Percentiles rank a stretch among this genome's conserved stretches.
Evolutionary conservation across 2,888 invertebrate genomes (phyloP).

Genomic region (Sesamia inferens): DNA sequence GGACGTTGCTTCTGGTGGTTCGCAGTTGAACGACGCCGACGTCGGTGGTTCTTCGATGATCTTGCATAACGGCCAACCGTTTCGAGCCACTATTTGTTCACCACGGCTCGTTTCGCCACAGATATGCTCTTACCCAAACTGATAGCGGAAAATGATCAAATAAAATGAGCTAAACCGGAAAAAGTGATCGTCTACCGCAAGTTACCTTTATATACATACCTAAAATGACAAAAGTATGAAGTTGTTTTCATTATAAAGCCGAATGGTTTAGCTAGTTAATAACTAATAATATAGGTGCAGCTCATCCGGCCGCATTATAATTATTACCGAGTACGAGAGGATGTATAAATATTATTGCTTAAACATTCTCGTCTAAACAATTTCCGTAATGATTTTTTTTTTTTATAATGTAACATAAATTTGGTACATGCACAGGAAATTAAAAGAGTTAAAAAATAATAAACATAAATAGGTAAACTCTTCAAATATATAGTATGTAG

Average conservation of each 20-base stretch:
- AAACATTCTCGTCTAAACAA: neutral
- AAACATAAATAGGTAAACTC: neutral
- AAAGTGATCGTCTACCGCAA: slow-evolving; percentile 65
- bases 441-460: neutral
- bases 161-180: slow-evolving; percentile 75
- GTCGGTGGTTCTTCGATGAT: slow-evolving; percentile 59
- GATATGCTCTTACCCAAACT: slow-evolving; percentile 81
- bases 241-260: neutral
- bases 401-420: neutral
- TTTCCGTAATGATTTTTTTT: too few relatives aligned
- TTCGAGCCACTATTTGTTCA: slow-evolving; percentile 70
- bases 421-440: neutral
- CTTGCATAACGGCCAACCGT: slow-evolving; percentile 73
- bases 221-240: neutral
- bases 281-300: slow-evolving; percentile 21
- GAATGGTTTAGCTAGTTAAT: slow-evolving; percentile 7
- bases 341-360: slow-evolving; percentile 12
- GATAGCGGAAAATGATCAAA: slow-evolving; percentile 79
- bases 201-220: slow-evolving; percentile 39
- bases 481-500: too few relatives aligned
- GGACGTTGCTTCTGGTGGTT: slow-evolving; percentile 8
- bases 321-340: neutral
- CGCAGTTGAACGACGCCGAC: neutral
- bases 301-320: slow-evolving; percentile 15
- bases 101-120: slow-evolving; percentile 76